A percentile compares a stretch with the other conserved stretches of the same genome.
Evolutionary conservation across 2,113 vertebrate species (phyloP).

Genomic region (Beaufortia kweichowensis): DNA sequence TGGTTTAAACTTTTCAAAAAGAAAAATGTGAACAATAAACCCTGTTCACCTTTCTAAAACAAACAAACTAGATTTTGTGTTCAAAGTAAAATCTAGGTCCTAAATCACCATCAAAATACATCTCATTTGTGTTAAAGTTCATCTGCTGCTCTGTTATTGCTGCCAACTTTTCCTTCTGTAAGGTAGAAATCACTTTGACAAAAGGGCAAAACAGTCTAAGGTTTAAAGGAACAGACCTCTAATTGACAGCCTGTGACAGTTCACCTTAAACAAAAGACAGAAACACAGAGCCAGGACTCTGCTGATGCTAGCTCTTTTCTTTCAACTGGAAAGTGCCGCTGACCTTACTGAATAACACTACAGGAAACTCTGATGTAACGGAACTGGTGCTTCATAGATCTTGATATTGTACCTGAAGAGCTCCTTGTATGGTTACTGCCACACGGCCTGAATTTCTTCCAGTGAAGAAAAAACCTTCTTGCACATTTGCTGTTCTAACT

Average conservation of each 20-base stretch:
- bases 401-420: background rate
- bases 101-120: background rate
- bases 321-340: too few species aligned
- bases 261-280: slow-evolving; percentile 12
- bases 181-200: background rate
- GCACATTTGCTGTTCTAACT: background rate
- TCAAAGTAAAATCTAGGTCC: background rate
- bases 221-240: background rate
- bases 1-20: too few species aligned
- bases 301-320: background rate
- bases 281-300: slow-evolving; percentile 5
- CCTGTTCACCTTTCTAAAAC: too few species aligned
- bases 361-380: too few species aligned
- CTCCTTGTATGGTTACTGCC: background rate
- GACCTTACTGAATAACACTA: too few species aligned
- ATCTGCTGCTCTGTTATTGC: slow-evolving; percentile 6
- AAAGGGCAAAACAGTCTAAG: slow-evolving; percentile 4
- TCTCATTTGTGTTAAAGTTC: too few species aligned
- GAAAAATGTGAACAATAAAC: too few species aligned
- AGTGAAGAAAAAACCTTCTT: background rate
- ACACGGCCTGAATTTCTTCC: background rate
- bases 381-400: too few species aligned
- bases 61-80: too few species aligned
- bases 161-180: background rate
- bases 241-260: slow-evolving; percentile 12